A percentile compares a stretch with the other conserved stretches of the same genome.
Conservation (phyloP, 2,888 invertebrate genomes). For the Bedellia somnulentella region DNA sequence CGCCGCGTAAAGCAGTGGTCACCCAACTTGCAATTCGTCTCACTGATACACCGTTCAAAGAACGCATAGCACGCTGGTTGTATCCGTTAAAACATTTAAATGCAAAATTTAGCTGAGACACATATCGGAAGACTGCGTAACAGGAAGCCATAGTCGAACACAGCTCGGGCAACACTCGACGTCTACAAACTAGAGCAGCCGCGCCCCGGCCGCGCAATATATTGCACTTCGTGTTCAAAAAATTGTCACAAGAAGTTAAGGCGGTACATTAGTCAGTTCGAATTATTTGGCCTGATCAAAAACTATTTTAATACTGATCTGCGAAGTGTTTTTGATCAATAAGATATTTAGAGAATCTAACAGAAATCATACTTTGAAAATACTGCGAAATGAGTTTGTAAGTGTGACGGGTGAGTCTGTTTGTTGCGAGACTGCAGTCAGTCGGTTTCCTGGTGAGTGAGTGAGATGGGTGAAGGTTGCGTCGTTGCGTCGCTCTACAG, state of each 20-base stretch:
- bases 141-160: conserved; percentile 56
- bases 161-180: conserved; percentile 26
- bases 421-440: conserved; percentile 18
- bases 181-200: conserved; percentile 42
- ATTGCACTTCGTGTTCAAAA: conserved; percentile 42
- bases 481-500: too few species aligned
- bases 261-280: conserved; percentile 52
- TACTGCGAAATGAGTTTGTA: too few species aligned
- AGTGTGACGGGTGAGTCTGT: too few species aligned
- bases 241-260: conserved; percentile 44
- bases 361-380: conserved; percentile 37
- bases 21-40: too few species aligned
- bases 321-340: conserved; percentile 36
- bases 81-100: conserved; percentile 31
- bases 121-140: conserved; percentile 59
- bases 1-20: too few species aligned
- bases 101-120: conserved; percentile 50
- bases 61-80: background rate
- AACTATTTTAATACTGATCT: conserved; percentile 39
- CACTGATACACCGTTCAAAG: background rate
- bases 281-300: conserved; percentile 54
- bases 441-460: conserved; percentile 23
- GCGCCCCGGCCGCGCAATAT: conserved; percentile 25
- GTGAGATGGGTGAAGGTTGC: too few species aligned
- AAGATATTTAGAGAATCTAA: conserved; percentile 22